Evolutionary conservation across 2,113 vertebrate species (phyloP).

Genomic region (Coptodon bakossiorum): DNA sequence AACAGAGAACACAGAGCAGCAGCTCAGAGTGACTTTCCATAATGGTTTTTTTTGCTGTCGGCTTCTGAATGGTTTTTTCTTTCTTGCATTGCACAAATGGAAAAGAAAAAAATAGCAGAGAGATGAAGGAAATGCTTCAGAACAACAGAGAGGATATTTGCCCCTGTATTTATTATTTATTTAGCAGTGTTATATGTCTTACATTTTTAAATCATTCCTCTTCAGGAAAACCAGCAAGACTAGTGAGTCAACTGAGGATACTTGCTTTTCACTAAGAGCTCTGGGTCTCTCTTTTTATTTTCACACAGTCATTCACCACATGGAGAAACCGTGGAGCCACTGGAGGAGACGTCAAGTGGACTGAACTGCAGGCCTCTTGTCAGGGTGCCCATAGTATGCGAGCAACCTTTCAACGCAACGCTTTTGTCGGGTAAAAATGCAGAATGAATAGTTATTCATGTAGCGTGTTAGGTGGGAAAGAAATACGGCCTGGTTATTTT

Average conservation of each 20-base stretch:
- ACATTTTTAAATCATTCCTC: neutral
- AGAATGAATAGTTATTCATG: neutral
- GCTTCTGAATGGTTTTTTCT: neutral
- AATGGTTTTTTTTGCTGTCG: neutral
- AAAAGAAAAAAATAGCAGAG: neutral
- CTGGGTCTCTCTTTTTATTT: neutral
- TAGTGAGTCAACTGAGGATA: neutral
- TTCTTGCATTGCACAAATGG: neutral
- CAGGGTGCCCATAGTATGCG: neutral
- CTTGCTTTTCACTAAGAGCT: neutral
- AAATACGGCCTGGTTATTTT: neutral
- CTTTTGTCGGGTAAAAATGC: neutral
- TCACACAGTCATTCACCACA: neutral
- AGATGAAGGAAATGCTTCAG: neutral
- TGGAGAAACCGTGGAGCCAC: neutral
- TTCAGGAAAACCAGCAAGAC: neutral
- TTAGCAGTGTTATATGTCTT: neutral
- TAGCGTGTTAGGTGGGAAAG: neutral
- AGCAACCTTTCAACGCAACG: neutral
- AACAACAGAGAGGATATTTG: constrained; percentile 1
- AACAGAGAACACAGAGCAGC: neutral
- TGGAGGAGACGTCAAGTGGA: neutral
- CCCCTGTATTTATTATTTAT: constrained; percentile 3
- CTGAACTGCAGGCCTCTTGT: neutral
- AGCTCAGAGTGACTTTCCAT: constrained; percentile 10